Base-by-base conservation (phyloP, 2,113 vertebrate species). In the Camarhynchus parvulus region DNA sequence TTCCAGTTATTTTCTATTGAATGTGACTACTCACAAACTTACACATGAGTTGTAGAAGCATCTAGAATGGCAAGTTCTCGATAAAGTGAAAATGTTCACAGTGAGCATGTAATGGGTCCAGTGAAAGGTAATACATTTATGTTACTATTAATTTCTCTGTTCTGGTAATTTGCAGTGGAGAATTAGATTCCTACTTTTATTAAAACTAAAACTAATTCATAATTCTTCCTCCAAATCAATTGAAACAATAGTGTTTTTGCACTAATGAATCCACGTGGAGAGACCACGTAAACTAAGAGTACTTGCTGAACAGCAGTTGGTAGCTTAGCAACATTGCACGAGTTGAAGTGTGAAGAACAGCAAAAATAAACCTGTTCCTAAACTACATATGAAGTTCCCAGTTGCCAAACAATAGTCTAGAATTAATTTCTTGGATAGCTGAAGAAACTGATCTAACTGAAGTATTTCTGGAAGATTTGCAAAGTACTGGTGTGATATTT, bases 211-310 rank as follows among this genome's bases (percentile, higher is more conserved):
- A 73, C 3, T 13, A 70, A 11, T 25, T 84, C 5, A 5, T 52
- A 67, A 13, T 13, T 83, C 11, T 62, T 73, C 11, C 24, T 30
- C 25, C 18, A 76, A 35, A 49, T 50, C 7, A 50, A 4, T 86
- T 84, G 8, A 59, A 47, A 22, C 72, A 7, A 21, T 31, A 46
- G 5, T 16, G 73, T 61, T 56, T 79, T 76, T 62, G 15, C 7
- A 2, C 5, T 31, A 25, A 15, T 69, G 58, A 41, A 72, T 82
- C 33, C 2, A 9, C 17, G 63, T 84, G 33, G 13, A 89, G 30
- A 64, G 25, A 64, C 21, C 3, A 5, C 0, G 0, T 63, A n/a
- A 87, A 11, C 28, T 56, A 56, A 56, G 24, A 10, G 13, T 68
- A 25, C 23, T 90, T 58, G 20, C 20, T 89, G 42, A 61, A 5